Base-by-base conservation (phyloP, 2,113 vertebrate genomes). In the Mandrillus leucophaeus region DNA sequence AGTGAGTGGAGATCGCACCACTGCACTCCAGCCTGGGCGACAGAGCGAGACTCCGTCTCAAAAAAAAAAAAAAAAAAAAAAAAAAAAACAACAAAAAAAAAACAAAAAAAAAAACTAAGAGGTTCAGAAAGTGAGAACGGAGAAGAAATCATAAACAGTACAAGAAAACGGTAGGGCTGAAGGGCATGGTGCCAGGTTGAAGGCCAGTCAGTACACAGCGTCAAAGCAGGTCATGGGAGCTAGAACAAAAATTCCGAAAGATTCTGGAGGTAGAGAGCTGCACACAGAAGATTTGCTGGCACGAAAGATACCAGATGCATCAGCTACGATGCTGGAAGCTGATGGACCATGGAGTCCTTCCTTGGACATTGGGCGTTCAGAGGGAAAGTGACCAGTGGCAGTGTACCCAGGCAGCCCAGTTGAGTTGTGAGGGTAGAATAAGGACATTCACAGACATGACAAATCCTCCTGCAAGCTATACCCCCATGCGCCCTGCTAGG, bases 341-440 rank as follows among this genome's bases (percentile, higher is more conserved):
- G 40, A 1, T 3, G 40, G 85, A 38, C 40, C 0, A 5, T 40
- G 40, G 76, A 48, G 40, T n/a, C 55, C 27, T 17, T 6, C 86
- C 1, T 43, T 48, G 14, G 14, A 45, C 75, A 16, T 48, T 17
- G 43, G 27, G 8, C 1, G 6, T 35, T 43, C 14, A 7, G n/a
- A 25, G 30, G 14, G 68, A 5, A 18, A n/a, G 22, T 0, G 8
- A 25, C 84, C 2, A 5, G 66, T 68, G 66, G 30, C 66, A 7
- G 16, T 0, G 32, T 13, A 13, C 20, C 75, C 14, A 11, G 35
- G 66, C 85, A 52, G 4, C 22, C 43, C 20, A 6, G 4, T 27
- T 4, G 40, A 16, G 8, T 0, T 20, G 14, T 27, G 78, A 23
- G 78, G 12, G 3, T 1, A 13, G 0, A 43, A 35, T 2, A 23